phyloP scores from a whole-genome alignment of 2,888 invertebrate genomes.

The Oscheius myriophilus region DNA sequence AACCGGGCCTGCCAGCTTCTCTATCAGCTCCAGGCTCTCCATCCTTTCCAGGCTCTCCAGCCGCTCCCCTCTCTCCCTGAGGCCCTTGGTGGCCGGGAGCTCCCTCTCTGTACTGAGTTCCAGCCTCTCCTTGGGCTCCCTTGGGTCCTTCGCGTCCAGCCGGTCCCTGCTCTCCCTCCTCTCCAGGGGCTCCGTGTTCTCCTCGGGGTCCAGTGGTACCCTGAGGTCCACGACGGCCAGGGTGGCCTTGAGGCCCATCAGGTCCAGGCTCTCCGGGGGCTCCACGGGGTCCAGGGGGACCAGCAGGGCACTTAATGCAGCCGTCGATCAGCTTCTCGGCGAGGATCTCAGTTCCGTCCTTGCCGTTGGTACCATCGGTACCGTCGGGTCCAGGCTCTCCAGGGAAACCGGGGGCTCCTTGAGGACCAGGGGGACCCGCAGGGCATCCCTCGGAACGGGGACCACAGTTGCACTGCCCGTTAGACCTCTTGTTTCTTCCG shows the following conservation, averaged over 20 bases:
- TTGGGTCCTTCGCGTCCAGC: conserved; percentile 51
- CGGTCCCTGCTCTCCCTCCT: conserved; percentile 45
- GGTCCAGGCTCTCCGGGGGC: conserved; percentile 56
- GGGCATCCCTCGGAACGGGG: conserved; percentile 45
- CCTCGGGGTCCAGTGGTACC: conserved; percentile 57
- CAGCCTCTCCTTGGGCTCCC: conserved; percentile 54
- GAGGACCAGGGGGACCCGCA: conserved; percentile 58
- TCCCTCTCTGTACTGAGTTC: conserved; percentile 43
- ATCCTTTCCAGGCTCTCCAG: conserved; percentile 38
- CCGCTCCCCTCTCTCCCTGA: conserved; percentile 43
- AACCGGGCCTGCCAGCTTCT: conserved; percentile 37
- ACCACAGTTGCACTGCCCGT: conserved; percentile 40
- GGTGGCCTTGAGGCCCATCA: conserved; percentile 52
- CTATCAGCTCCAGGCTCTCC: conserved; percentile 43
- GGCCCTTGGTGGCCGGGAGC: conserved; percentile 41
- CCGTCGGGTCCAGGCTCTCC: conserved; percentile 57
- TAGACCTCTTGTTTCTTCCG: conserved; percentile 32
- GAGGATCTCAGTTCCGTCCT: conserved; percentile 34
- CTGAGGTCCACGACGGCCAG: conserved; percentile 53
- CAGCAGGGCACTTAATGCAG: conserved; percentile 61
- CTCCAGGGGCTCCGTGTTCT: conserved; percentile 54
- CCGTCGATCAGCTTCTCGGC: conserved; percentile 41
- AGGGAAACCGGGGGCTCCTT: conserved; percentile 51
- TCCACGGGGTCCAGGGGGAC: conserved; percentile 61
- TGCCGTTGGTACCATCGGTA: conserved; percentile 42